Evolutionary conservation across 1,140 invertebrate genomes (phyloP), one percentile per base, ranked within the genome.

Genomic region (Aphidius gifuensis): DNA sequence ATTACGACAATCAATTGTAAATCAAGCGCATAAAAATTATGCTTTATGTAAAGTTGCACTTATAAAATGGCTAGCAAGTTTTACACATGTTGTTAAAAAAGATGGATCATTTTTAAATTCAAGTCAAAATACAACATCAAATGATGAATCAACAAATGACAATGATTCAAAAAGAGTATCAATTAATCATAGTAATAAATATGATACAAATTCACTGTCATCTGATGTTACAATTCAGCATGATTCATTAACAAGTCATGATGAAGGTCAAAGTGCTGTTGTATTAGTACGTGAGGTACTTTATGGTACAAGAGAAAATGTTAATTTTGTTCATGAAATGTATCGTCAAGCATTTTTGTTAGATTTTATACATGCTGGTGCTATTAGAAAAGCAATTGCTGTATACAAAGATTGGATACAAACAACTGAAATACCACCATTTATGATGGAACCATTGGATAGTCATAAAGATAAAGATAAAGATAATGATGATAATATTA

Each of bases 371-470:
- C 92, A 96, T 74, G 90, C 93, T 6, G 87, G 88, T 61, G 92
- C 94, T 4, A 92, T 96, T 62, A 83, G 93, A 46, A 90, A 91
- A 72, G 93, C 95, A 46, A 94, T 98, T 67, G 86, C 89, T 58
- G 90, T 96, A n/a, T 98, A 97, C 74, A 94, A 95, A 76, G 94
- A 98, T 76, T 96, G 96, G 92, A 96, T 97, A 76, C 92, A 94
- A 80, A 90, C 92, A 84, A 91, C 88, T 83, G 90, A 93, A 72
- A 83, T 92, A 63, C 93, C 93, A 1, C 87, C 90, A 1, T 97
- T 96, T 75, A 87, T 96, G 79, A 78, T 94, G 68, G 94, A 97
- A 79, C 90, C 91, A 6, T 74, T 86, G 39, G 88, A 89, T n/a
- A 80, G 80, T 62, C 74, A 78, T 42, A 82, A 77, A 58, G 76